Base-by-base conservation (phyloP, 2,888 invertebrate species). In the Cheilosia vernalis region DNA sequence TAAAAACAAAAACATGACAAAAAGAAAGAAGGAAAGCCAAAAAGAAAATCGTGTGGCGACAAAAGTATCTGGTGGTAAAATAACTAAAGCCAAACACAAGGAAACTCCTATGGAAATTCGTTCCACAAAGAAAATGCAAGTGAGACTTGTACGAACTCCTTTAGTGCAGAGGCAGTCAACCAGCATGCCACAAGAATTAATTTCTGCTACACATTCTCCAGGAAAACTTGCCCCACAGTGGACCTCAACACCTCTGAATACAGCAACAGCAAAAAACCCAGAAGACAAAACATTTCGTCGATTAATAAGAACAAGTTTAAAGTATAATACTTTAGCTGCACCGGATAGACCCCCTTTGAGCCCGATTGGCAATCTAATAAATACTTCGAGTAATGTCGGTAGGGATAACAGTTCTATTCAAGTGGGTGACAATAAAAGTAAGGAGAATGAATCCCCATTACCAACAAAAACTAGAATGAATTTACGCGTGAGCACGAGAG, bases 211-310 rank as follows among this genome's bases (percentile, higher is more conserved):
- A 9, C 60, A 66, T 4, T 61, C 55, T n/a, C 2, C 21, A 1
- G 10, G 2, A 13, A 63, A 56, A 24, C n/a, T 24, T 15, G n/a
- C 17, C 4, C 37, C 55, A 1, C 49, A 53, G 19, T 53, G n/a
- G 13, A 70, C 82, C 0, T 82, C 82, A 2, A 82, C 82, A 0
- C 82, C 82, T 0, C 2, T 64, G 17, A 37, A 42, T 53, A 17
- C 1, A 1, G 37, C 13, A 33, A 0, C 1, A 1, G 44, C n/a
- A 33, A 0, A 2, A 5, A 27, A 10, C 6, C 21, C 4, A 10
- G 42, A 4, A 1, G 15, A 27, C 13, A 33, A 21, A 24, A 24
- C 13, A 40, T 21, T 17, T 17, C 19, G 30, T n/a, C 27, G 33
- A n/a, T 2, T 21, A n/a, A 13, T 9, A 13, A 33, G 10, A 17